Base-by-base conservation (phyloP, 2,888 invertebrate genomes). In the Athalia circularis region DNA sequence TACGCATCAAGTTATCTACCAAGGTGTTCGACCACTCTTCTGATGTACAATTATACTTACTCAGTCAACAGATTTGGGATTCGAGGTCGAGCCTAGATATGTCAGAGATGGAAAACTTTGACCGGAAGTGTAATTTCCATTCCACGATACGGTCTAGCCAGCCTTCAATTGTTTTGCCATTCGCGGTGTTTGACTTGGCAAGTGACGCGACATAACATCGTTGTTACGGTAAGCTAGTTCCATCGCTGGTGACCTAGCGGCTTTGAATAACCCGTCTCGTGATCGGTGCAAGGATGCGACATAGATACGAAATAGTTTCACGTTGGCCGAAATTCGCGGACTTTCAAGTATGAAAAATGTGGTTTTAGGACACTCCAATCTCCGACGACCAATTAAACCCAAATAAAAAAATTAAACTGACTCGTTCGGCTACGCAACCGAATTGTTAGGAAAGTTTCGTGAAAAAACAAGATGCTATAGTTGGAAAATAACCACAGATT, bases 161-260 rank as follows among this genome's bases (percentile, higher is more conserved):
- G 29, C 72, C 52, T 72, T 72, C 57, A 72, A 72, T 72, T 72
- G 72, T 72, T 72, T 59, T 59, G 57, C 59, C 15, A 59, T 72
- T 72, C 72, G 72, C 29, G 29, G 29, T 59, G 72, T 72, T 52
- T 57, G 72, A 72, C 59, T 59, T 72, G 59, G 72, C 57, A 47
- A 59, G 59, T 57, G 72, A 72, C 72, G 72, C 72, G 72, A 59
- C 59, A 72, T 48, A 75, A 75, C 50, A 43, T 75, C 75, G 64
- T 62, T 62, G 75, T 75, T 75, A 61, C 75, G 64, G 75, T 75
- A 62, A 75, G 54, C 75, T 75, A 75, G 75, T 75, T 75, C 75
- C 75, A 75, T 50, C 62, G 43, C 29, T 64, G 62, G 64, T 62
- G 75, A 75, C 64, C 75, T 52, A 50, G 62, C 62, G 50, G 62